Conservation (phyloP, 2,888 invertebrate species). For the Gortyna flavago region DNA sequence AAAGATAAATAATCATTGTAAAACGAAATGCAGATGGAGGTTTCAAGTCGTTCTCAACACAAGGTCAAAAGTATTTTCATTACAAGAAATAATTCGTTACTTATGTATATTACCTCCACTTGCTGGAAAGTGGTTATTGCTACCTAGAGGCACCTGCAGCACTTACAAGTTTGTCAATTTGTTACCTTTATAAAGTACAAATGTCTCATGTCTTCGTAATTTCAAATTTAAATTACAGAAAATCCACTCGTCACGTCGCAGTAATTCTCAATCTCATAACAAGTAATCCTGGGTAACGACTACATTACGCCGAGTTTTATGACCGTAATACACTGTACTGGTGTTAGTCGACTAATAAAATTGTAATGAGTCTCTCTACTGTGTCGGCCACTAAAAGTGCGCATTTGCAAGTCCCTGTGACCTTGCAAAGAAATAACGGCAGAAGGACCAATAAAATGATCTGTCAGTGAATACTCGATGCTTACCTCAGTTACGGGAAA, state of each 20-base stretch:
- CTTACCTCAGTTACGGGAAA: neutral
- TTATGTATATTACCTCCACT: neutral
- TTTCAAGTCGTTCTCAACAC: neutral
- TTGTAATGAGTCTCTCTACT: constrained; percentile 54
- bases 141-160: neutral
- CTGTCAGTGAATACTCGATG: neutral
- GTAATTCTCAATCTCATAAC: constrained; percentile 47
- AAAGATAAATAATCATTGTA: neutral
- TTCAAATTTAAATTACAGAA: constrained; percentile 31
- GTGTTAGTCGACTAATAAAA: constrained; percentile 57
- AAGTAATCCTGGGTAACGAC: constrained; percentile 54
- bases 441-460: constrained; percentile 8
- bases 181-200: neutral
- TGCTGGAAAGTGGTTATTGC: neutral
- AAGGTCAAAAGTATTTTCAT: neutral
- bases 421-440: neutral
- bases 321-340: constrained; percentile 50
- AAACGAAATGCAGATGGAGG: neutral
- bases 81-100: neutral
- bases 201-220: constrained; percentile 18
- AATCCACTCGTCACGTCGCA: constrained; percentile 37
- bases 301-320: constrained; percentile 50
- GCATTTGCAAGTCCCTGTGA: constrained; percentile 46
- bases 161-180: neutral
- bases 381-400: constrained; percentile 53